These are phyloP conservation scores for Scrobipalpa atriplicella DNA, from an alignment of 2,888 invertebrate genomes.

Conservation along the genomic window DNA sequence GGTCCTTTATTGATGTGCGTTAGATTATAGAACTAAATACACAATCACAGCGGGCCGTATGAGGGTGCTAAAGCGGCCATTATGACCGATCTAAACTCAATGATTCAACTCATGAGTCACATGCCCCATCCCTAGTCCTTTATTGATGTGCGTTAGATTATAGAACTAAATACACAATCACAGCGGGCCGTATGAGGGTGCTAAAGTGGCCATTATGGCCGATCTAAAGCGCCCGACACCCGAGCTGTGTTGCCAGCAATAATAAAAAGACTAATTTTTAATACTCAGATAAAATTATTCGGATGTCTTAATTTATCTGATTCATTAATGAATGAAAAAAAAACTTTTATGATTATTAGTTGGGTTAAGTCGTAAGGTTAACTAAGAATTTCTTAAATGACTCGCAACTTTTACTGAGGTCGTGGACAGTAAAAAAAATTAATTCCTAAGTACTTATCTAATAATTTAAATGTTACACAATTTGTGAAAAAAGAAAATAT, in stretches of 20 bases:
- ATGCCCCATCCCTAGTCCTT: constrained; percentile 25
- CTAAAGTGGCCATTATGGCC: constrained; percentile 41
- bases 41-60: constrained; percentile 35
- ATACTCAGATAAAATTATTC: too few species aligned
- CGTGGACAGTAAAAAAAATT: too few species aligned
- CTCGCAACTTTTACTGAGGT: too few species aligned
- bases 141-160: constrained; percentile 48
- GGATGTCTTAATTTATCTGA: too few species aligned
- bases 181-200: constrained; percentile 42
- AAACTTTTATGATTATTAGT: too few species aligned
- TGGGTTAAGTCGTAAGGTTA: too few species aligned
- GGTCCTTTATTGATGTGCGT: constrained; percentile 44
- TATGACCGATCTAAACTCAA: constrained; percentile 29
- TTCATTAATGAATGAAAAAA: too few species aligned
- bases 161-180: constrained; percentile 38
- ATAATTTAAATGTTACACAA: too few species aligned
- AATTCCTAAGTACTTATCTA: too few species aligned
- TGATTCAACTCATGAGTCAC: background rate
- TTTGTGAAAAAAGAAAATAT: too few species aligned
- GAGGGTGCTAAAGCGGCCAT: constrained; percentile 47
- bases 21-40: constrained; percentile 39
- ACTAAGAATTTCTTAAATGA: too few species aligned
- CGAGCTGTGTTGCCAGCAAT: background rate
- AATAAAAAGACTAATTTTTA: too few species aligned
- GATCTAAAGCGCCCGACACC: constrained; percentile 16